phyloP scores from a whole-genome alignment of 2,797 vertebrate genomes.

The Girardinus metallicus region DNA sequence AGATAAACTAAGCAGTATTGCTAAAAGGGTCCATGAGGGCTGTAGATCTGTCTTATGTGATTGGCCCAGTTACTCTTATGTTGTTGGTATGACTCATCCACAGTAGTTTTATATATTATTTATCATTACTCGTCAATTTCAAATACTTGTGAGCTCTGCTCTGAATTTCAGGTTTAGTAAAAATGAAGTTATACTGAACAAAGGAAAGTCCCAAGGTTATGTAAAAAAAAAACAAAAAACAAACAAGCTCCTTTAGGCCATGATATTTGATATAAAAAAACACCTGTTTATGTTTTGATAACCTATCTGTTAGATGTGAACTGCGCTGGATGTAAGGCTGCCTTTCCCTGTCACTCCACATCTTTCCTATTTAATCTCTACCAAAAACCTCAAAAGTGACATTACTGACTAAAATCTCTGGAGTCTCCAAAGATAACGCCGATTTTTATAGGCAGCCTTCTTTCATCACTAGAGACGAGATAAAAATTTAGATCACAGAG shows the following conservation, averaged over 20 bases:
- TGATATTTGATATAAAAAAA: conserved; percentile 5
- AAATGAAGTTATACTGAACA: conserved; percentile 3
- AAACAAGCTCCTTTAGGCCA: conserved; percentile 10
- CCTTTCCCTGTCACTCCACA: conserved; percentile 44
- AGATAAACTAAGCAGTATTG: conserved; percentile 35
- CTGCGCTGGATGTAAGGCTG: conserved; percentile 19
- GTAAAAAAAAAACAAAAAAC: too few relatives aligned
- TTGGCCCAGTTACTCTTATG: conserved; percentile 28
- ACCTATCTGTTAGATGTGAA: conserved; percentile 27
- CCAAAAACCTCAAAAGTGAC: conserved; percentile 43
- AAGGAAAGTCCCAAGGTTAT: conserved; percentile 5
- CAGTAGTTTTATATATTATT: conserved; percentile 30
- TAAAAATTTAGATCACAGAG: conserved; percentile 32
- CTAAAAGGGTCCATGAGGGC: conserved; percentile 5
- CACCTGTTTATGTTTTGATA: conserved; percentile 30
- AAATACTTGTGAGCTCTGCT: conserved; percentile 2
- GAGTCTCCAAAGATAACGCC: conserved; percentile 10
- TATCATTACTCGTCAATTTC: conserved; percentile 16
- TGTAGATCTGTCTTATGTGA: conserved; percentile 25
- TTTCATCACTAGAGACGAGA: conserved; percentile 22
- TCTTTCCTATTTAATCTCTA: conserved; percentile 49
- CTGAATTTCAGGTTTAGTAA: conserved; percentile 1
- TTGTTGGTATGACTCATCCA: conserved; percentile 18
- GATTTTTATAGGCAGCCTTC: conserved; percentile 24
- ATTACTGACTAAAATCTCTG: conserved; percentile 30